Conservation (phyloP, 2,797 vertebrate genomes). For the Avahi laniger region DNA sequence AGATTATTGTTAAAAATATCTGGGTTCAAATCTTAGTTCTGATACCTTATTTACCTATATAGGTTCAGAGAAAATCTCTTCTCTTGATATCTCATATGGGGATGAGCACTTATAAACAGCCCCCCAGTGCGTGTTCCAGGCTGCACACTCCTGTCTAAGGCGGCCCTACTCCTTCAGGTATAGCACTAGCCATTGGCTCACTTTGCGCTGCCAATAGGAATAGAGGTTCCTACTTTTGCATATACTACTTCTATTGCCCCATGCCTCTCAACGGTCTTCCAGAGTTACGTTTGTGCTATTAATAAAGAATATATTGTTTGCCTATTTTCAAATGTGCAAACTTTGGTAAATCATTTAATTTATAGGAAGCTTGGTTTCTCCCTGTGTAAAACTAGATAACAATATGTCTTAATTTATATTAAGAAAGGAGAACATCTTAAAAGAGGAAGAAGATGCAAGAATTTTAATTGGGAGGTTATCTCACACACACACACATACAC, state of each 20-base stretch:
- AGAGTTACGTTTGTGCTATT: accelerated
- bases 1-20: not conserved
- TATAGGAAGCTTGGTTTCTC: not conserved
- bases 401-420: not conserved
- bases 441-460: not conserved
- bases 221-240: not conserved
- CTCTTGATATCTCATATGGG: not conserved
- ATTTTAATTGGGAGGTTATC: not conserved
- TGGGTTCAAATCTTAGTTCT: not conserved
- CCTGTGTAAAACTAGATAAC: not conserved
- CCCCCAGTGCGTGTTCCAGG: too few species aligned
- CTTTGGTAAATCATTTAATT: not conserved
- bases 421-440: not conserved
- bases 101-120: not conserved
- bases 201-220: not conserved
- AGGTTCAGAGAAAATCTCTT: not conserved
- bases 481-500: too few species aligned
- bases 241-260: accelerated
- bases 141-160: accelerated
- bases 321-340: not conserved
- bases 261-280: not conserved
- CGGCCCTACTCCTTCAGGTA: accelerated
- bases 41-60: not conserved
- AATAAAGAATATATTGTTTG: not conserved
- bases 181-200: not conserved